phyloP scores from a whole-genome alignment of 2,888 invertebrate species.

The Scaptomyza reducta region DNA sequence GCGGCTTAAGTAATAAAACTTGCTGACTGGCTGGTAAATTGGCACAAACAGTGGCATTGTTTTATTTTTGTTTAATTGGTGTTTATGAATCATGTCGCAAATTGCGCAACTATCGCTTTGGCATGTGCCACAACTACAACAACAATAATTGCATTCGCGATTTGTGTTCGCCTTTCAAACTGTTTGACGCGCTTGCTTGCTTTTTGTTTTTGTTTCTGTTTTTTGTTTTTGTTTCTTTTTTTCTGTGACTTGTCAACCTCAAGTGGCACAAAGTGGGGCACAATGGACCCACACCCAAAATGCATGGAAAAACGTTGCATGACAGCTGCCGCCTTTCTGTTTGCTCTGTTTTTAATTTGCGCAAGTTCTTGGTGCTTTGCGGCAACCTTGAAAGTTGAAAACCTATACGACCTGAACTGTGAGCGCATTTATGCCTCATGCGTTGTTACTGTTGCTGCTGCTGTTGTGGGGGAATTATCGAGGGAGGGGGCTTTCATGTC shows the following conservation, averaged over 20 bases:
- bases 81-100: slow-evolving; percentile 61
- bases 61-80: slow-evolving; percentile 60
- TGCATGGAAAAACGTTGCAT: slow-evolving; percentile 28
- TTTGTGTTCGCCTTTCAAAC: slow-evolving; percentile 47
- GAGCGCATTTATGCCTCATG: slow-evolving; percentile 52
- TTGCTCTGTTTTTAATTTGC: slow-evolving; percentile 40
- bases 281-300: slow-evolving; percentile 69
- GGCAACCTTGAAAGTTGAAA: slow-evolving; percentile 77
- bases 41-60: slow-evolving; percentile 40
- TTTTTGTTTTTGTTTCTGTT: not conserved
- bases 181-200: slow-evolving; percentile 15
- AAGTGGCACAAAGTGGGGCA: slow-evolving; percentile 51
- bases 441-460: slow-evolving; percentile 13
- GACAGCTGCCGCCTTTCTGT: slow-evolving; percentile 43
- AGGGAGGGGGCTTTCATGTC: slow-evolving; percentile 53
- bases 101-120: slow-evolving; percentile 63
- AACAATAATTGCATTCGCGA: slow-evolving; percentile 28
- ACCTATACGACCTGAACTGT: slow-evolving; percentile 51
- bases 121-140: slow-evolving; percentile 47
- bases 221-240: not conserved
- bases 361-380: slow-evolving; percentile 62
- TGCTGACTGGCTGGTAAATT: slow-evolving; percentile 38
- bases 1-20: slow-evolving; percentile 56
- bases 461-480: not conserved
- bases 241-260: slow-evolving; percentile 51